Evolutionary conservation across 2,797 vertebrate genomes (phyloP).

Genomic region (Pantherophis alleghaniensis): DNA sequence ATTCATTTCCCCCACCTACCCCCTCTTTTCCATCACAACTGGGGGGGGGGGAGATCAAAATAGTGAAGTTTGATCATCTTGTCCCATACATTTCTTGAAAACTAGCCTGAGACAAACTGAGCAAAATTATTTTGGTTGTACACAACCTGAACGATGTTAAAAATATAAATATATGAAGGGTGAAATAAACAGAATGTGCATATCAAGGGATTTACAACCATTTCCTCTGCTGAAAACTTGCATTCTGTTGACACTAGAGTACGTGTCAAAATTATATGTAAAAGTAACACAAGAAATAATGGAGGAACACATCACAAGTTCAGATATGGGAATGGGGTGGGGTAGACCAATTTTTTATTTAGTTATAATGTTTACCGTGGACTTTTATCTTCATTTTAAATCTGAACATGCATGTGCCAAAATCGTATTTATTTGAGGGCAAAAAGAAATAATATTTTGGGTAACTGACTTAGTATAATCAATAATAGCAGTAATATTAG

Average conservation of each 20-base stretch:
- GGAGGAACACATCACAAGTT: background rate
- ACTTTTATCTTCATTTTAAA: background rate
- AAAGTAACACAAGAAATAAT: background rate
- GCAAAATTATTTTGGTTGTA: slow-evolving; percentile 38
- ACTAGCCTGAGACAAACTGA: slow-evolving; percentile 40
- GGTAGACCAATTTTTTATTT: background rate
- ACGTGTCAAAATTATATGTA: background rate
- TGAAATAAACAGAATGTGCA: background rate
- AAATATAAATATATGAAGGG: slow-evolving; percentile 5
- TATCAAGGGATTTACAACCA: slow-evolving; percentile 29
- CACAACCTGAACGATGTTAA: background rate
- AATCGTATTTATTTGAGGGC: background rate
- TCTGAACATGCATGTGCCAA: background rate
- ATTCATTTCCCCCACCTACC: slow-evolving; percentile 49
- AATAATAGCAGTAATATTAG: background rate
- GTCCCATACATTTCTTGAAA: slow-evolving; percentile 47
- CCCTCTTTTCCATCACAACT: slow-evolving; percentile 53
- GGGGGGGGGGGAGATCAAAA: slow-evolving; percentile 45
- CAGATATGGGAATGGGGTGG: background rate
- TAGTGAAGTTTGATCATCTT: slow-evolving; percentile 69
- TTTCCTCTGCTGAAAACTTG: slow-evolving; percentile 3
- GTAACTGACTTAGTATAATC: background rate
- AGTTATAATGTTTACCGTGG: background rate
- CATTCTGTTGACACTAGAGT: slow-evolving; percentile 1
- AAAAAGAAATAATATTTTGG: background rate